phyloP scores from a whole-genome alignment of 2,888 invertebrate genomes.

The Drosophila kuntzei region DNA sequence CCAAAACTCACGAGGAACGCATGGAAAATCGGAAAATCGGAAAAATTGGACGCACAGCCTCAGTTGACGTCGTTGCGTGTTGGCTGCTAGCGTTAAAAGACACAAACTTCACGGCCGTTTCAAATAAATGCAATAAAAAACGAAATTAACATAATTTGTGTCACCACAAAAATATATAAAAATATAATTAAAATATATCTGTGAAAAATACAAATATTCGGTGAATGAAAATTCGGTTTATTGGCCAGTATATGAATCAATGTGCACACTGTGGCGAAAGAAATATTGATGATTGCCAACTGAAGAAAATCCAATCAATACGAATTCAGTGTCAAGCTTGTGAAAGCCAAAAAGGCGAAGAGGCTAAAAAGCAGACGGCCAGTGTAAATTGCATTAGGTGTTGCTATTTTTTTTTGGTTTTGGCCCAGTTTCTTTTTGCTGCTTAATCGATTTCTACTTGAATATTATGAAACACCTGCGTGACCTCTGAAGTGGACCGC shows the following conservation, averaged over 20 bases:
- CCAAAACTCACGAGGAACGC: conserved; percentile 44
- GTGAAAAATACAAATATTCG: conserved; percentile 10
- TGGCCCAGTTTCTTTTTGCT: conserved; percentile 55
- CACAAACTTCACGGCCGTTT: conserved; percentile 40
- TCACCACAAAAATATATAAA: conserved; percentile 7
- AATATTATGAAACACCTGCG: conserved; percentile 75
- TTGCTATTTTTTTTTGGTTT: conserved; percentile 3
- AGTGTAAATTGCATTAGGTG: conserved; percentile 52
- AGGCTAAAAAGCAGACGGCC: conserved; percentile 15
- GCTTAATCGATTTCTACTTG: conserved; percentile 66
- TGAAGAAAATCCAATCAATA: conserved; percentile 46
- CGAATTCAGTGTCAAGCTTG: conserved; percentile 42
- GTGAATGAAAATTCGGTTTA: conserved; percentile 22
- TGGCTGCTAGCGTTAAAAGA: conserved; percentile 59
- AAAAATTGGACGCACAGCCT: conserved; percentile 61
- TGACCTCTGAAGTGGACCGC: conserved; percentile 39
- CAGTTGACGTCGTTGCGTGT: conserved; percentile 76
- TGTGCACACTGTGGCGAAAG: conserved; percentile 1
- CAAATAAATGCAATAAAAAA: conserved; percentile 29
- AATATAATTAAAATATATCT: conserved; percentile 9
- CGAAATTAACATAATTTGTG: conserved; percentile 27
- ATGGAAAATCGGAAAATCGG: conserved; percentile 35
- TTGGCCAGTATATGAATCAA: background rate
- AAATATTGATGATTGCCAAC: conserved; percentile 11
- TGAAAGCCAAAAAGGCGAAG: conserved; percentile 27